Conservation (phyloP, 1,140 invertebrate genomes). For the Polyergus mexicanus region DNA sequence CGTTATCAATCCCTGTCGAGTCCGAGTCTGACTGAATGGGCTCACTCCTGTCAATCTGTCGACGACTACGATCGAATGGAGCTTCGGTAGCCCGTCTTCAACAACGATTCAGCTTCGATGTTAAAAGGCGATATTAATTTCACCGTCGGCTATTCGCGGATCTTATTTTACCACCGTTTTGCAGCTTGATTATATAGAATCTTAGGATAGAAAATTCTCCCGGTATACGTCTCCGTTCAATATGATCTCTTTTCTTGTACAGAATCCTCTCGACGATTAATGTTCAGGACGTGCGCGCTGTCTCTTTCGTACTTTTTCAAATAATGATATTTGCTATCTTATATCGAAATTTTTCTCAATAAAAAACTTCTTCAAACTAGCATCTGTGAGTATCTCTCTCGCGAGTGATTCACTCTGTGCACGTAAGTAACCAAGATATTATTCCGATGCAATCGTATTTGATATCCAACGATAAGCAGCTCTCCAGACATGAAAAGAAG, state of each 20-base stretch:
- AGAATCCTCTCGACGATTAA: slow-evolving; percentile 31
- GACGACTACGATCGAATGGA: slow-evolving; percentile 6
- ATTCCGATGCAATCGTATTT: slow-evolving; percentile 29
- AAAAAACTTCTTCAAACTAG: slow-evolving; percentile 4
- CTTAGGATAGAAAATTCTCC: neutral
- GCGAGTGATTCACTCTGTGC: slow-evolving; percentile 56
- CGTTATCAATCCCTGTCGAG: slow-evolving; percentile 53
- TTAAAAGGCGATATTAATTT: slow-evolving; percentile 38
- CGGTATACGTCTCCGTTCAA: neutral
- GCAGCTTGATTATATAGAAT: neutral
- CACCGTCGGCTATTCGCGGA: neutral
- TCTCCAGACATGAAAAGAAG: neutral
- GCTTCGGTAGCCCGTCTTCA: neutral
- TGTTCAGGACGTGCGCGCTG: neutral
- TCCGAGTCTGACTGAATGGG: slow-evolving; percentile 51
- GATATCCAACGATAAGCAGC: slow-evolving; percentile 65
- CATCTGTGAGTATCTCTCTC: neutral
- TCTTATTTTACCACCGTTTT: neutral
- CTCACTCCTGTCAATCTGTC: slow-evolving; percentile 53
- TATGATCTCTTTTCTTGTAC: neutral
- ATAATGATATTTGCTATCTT: slow-evolving; percentile 32
- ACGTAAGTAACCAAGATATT: slow-evolving; percentile 43
- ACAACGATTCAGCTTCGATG: neutral
- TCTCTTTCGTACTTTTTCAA: neutral
- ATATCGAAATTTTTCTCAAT: slow-evolving; percentile 9